A percentile compares a stretch with the other conserved stretches of the same genome.
phyloP scores from a whole-genome alignment of 2,113 vertebrate genomes.

The Hippocampus guttulatus region DNA sequence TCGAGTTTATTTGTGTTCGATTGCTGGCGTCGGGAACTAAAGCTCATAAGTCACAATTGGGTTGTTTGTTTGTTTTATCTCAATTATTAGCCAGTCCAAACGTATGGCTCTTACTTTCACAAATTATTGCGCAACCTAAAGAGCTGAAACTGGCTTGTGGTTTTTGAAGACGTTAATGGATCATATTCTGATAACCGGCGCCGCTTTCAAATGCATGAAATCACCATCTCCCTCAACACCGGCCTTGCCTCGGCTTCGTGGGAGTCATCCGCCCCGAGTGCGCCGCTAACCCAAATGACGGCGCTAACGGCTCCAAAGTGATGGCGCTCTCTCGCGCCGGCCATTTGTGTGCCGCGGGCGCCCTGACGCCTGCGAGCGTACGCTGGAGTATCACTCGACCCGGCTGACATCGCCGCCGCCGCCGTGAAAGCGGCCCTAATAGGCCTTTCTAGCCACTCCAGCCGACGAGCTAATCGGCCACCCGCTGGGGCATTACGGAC shows the following conservation, averaged over 20 bases:
- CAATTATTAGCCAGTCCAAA: no score
- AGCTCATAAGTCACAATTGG: no score
- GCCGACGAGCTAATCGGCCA: conserved; percentile 35
- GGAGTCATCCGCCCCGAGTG: not conserved
- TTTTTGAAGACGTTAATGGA: no score
- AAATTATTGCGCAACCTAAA: no score
- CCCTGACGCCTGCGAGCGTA: conserved; percentile 15
- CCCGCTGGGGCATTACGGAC: conserved; percentile 53
- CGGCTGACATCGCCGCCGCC: not conserved
- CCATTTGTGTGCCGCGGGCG: conserved; percentile 5
- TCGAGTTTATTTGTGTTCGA: no score
- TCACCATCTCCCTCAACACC: no score
- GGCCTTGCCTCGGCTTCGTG: not conserved
- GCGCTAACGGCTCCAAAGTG: not conserved
- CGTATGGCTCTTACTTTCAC: no score
- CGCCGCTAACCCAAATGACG: not conserved
- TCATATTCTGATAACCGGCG: no score
- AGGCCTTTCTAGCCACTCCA: conserved; percentile 43
- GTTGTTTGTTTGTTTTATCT: no score
- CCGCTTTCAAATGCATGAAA: not conserved
- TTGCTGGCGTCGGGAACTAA: no score
- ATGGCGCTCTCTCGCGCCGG: not conserved
- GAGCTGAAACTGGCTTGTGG: no score
- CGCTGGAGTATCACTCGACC: conserved; percentile 20
- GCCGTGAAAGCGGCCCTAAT: conserved; percentile 36